phyloP scores from a whole-genome alignment of 2,888 invertebrate species.

The Galerucella calmariensis region DNA sequence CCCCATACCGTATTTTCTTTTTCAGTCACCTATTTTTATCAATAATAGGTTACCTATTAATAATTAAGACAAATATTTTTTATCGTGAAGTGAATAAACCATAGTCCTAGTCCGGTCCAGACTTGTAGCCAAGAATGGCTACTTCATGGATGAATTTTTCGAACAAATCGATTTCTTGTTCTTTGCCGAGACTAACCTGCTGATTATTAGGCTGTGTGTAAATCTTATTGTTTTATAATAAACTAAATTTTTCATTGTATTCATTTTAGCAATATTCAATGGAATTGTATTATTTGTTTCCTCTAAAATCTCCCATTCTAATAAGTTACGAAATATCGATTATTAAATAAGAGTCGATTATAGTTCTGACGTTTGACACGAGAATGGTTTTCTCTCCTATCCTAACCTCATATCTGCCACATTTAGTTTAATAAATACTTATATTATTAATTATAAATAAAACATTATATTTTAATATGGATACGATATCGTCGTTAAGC shows the following conservation, averaged over 20 bases:
- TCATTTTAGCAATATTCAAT: not conserved
- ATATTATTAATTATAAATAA: slow-evolving; percentile 11
- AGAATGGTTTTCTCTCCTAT: not conserved
- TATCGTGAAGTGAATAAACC: no score
- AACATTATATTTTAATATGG: slow-evolving; percentile 43
- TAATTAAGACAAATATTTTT: no score
- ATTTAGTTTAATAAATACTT: not conserved
- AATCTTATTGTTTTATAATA: no score
- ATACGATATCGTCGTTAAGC: slow-evolving; percentile 66
- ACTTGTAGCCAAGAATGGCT: no score
- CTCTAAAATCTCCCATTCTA: not conserved
- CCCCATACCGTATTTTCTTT: no score
- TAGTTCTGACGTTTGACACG: not conserved
- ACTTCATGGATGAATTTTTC: no score
- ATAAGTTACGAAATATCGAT: not conserved
- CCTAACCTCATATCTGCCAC: not conserved
- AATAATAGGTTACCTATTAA: no score
- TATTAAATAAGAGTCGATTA: not conserved
- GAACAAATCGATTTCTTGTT: no score
- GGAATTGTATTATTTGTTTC: not conserved
- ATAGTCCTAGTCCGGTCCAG: no score
- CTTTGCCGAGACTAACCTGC: no score
- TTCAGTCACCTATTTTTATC: no score
- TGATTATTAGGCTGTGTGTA: no score
- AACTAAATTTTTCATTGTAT: not conserved